Evolutionary conservation across 2,797 vertebrate species (phyloP).

Genomic region (Erpetoichthys calabaricus): DNA sequence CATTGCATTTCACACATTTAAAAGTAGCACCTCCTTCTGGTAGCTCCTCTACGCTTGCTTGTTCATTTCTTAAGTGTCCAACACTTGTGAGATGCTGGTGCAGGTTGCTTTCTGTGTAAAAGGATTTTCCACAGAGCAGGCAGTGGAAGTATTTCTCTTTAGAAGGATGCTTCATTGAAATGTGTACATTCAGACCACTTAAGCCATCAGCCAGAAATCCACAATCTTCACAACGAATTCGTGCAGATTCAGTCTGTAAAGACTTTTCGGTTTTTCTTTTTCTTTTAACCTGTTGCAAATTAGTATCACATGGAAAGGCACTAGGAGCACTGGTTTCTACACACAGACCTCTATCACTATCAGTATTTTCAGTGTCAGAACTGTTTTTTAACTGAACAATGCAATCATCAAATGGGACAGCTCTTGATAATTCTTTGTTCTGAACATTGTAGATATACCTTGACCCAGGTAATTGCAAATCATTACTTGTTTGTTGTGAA

Average conservation of each 20-base stretch:
- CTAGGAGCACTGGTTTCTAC: constrained; percentile 27
- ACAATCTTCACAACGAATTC: constrained; percentile 86
- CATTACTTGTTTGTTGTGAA: constrained; percentile 28
- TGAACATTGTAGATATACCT: constrained; percentile 2
- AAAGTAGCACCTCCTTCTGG: constrained; percentile 86
- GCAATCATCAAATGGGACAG: constrained; percentile 68
- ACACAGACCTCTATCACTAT: constrained; percentile 32
- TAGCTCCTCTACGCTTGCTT: constrained; percentile 82
- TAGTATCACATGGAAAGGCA: constrained; percentile 16
- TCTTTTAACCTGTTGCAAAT: constrained; percentile 24
- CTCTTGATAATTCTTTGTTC: constrained; percentile 45
- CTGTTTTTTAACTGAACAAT: constrained; percentile 69
- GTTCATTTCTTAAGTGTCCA: constrained; percentile 80
- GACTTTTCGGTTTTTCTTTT: constrained; percentile 43
- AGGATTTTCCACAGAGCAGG: constrained; percentile 90
- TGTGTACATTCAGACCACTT: constrained; percentile 91
- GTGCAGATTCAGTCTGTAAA: constrained; percentile 34
- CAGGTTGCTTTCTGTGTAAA: constrained; percentile 91
- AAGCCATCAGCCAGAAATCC: constrained; percentile 91
- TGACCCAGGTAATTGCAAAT: constrained; percentile 7
- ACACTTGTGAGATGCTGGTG: constrained; percentile 92
- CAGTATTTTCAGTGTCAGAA: constrained; percentile 41
- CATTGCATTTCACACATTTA: constrained; percentile 89
- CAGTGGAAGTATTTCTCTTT: constrained; percentile 96
- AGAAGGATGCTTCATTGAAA: constrained; percentile 94